Conservation (phyloP, 2,113 vertebrate species). For the Prochilodus magdalenae region DNA sequence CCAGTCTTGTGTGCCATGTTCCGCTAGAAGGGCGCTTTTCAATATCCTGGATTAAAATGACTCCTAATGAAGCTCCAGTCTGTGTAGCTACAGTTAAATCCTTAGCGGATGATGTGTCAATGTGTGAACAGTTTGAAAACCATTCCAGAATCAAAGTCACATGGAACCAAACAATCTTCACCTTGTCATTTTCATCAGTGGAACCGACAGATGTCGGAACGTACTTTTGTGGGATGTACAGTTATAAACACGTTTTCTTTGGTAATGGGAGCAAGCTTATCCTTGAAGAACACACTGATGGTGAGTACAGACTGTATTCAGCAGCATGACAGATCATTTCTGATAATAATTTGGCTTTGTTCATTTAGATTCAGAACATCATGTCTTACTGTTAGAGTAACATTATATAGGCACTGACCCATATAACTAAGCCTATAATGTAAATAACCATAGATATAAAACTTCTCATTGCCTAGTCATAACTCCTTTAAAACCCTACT, state of each 20-base stretch:
- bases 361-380: no score
- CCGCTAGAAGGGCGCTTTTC: background rate
- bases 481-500: no score
- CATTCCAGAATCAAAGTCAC: conserved; percentile 1
- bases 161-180: background rate
- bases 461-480: no score
- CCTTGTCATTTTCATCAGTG: background rate
- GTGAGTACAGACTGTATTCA: background rate
- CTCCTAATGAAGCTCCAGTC: background rate
- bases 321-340: no score
- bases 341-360: background rate
- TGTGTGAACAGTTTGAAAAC: conserved; percentile 15
- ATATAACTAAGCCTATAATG: no score
- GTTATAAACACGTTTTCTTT: background rate
- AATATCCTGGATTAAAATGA: conserved; percentile 5
- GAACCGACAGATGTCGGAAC: background rate
- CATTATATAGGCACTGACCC: no score
- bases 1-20: background rate
- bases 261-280: background rate
- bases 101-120: background rate
- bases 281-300: background rate
- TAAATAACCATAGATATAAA: no score
- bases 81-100: background rate
- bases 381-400: background rate
- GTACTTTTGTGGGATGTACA: conserved; percentile 9